These are phyloP conservation scores for Pempheris klunzingeri DNA, from an alignment of 2,797 vertebrate species.

Conservation along the genomic window DNA sequence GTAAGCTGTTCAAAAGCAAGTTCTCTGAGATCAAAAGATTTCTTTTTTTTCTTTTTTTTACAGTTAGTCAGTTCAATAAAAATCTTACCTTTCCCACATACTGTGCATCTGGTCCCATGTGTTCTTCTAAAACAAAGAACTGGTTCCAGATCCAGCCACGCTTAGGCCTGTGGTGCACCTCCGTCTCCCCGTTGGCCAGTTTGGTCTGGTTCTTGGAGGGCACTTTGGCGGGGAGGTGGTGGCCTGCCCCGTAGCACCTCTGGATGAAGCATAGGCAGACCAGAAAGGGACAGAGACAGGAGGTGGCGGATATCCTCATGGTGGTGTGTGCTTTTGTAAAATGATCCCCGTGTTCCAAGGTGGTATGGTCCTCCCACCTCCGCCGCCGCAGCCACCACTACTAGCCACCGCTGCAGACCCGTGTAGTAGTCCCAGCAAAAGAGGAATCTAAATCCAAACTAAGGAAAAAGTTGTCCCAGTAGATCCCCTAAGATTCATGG, in stretches of 20 bases:
- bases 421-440: conserved; percentile 59
- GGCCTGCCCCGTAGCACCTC: conserved; percentile 90
- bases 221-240: conserved; percentile 85
- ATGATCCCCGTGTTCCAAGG: conserved; percentile 68
- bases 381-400: conserved; percentile 59
- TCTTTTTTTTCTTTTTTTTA: conserved; percentile 7
- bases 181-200: conserved; percentile 91
- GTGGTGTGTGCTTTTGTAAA: conserved; percentile 80
- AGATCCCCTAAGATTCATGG: conserved; percentile 89
- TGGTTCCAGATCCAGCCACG: conserved; percentile 99
- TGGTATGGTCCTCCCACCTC: conserved; percentile 76
- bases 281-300: conserved; percentile 94
- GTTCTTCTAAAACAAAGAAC: conserved; percentile 99
- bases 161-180: conserved; percentile 98
- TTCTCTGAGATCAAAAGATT: conserved; percentile 52
- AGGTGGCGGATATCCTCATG: conserved; percentile 95
- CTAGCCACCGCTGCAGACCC: conserved; percentile 72
- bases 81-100: conserved; percentile 96
- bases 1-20: conserved; percentile 48
- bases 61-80: conserved; percentile 22
- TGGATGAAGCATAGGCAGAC: conserved; percentile 98
- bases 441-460: conserved; percentile 84
- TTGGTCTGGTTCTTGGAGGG: conserved; percentile 92
- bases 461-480: conserved; percentile 81
- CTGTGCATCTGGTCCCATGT: conserved; percentile 96